Base-by-base conservation (phyloP, 1,140 invertebrate genomes). In the Wasmannia auropunctata region DNA sequence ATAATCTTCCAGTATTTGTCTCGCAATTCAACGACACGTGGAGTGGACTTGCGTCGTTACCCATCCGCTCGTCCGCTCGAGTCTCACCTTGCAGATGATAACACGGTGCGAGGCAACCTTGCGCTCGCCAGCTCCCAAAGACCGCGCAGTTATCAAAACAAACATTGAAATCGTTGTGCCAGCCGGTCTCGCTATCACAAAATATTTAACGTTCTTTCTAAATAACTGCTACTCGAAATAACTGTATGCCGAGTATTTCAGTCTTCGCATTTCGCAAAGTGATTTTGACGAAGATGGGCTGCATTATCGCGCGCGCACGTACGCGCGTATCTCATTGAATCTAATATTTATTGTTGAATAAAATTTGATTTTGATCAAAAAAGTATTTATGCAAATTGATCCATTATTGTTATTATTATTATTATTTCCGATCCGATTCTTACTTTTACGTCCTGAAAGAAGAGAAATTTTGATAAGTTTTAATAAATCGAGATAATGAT, bases 341-440 rank as follows among this genome's bases (percentile, higher is more conserved):
- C 34, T 65, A 65, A 65, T 3, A 22, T 65, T 65, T 65, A 65
- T 65, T 37, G 10, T 65, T 65, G 31, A 37, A 65, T 65, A n/a
- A n/a, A 63, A 37, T 65, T 37, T 37, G 10, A n/a, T 37, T 65
- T 65, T 22, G 10, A 1, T 65, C 34, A 34, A 22, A 65, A 65
- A 58, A 58, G 56, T 54, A 63, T 37, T 63, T 37, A 37, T 65
- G 19, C n/a, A 65, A 65, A 3, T 65, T 65, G 62, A 37, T 37
- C 3, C 34, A 65, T 37, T 65, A 37, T 60, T 60, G 28, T 60
- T 31, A 58, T 58, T 16, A 60, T 65, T 65, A 65, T 3, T 65
- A 3, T 22, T 65, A 6, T 65, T 37, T 1, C 34, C 10, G 31
- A 65, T 11, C 43, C 14, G 43, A 43, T 43, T 43, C 43, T 43